phyloP scores from a whole-genome alignment of 2,888 invertebrate genomes.

The Sylvicola cinctus region DNA sequence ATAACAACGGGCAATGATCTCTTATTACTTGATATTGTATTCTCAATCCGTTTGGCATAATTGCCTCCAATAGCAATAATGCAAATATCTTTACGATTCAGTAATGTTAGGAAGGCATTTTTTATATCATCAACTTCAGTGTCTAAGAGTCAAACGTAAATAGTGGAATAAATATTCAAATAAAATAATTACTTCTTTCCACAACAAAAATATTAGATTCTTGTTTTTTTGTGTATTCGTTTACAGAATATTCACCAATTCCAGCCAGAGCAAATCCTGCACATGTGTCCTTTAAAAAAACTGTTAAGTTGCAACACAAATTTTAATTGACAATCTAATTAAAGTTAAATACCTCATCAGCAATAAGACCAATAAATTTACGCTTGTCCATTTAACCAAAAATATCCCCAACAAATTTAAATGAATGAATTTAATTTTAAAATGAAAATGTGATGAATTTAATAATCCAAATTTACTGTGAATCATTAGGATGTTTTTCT shows the following conservation, averaged over 20 bases:
- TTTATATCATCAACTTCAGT: neutral
- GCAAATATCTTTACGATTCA: slow-evolving; percentile 3
- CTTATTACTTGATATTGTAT: neutral
- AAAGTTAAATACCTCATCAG: slow-evolving; percentile 4
- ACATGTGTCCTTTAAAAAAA: slow-evolving; percentile 5
- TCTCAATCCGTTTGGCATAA: neutral
- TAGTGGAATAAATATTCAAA: too few species aligned
- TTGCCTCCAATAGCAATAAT: slow-evolving; percentile 2
- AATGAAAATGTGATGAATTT: too few species aligned
- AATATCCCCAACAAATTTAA: too few species aligned
- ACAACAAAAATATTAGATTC: neutral
- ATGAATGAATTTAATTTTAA: too few species aligned
- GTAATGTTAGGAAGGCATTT: neutral
- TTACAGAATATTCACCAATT: slow-evolving; percentile 1
- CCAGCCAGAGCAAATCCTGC: slow-evolving; percentile 4
- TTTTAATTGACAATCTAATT: too few species aligned
- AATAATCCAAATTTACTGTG: too few species aligned
- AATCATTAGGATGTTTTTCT: too few species aligned
- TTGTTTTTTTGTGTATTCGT: neutral
- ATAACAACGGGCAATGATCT: slow-evolving; percentile 2
- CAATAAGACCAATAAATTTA: slow-evolving; percentile 4
- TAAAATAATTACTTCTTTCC: too few species aligned
- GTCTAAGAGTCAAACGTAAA: neutral
- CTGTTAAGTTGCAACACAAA: too few species aligned
- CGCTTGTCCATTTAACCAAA: neutral